phyloP scores from a whole-genome alignment of 2,113 vertebrate genomes.

The Cariama cristata region DNA sequence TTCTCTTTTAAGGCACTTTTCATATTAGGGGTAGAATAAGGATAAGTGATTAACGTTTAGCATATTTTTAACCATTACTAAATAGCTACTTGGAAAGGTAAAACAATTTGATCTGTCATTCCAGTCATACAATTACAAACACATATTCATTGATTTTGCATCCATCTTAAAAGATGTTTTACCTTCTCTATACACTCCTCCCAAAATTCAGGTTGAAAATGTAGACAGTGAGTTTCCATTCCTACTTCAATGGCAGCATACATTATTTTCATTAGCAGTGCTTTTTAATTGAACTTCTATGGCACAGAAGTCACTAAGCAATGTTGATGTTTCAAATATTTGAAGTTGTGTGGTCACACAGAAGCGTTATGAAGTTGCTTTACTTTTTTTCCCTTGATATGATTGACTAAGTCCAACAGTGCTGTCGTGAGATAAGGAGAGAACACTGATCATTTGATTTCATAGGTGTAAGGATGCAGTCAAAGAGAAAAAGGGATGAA shows the following conservation, averaged over 20 bases:
- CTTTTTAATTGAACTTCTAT: neutral
- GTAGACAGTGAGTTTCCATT: neutral
- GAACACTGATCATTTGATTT: neutral
- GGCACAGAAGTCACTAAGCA: neutral
- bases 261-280: neutral
- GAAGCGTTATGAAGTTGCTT: neutral
- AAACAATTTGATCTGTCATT: neutral
- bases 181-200: neutral
- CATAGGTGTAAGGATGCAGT: rapidly evolving
- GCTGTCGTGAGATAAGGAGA: neutral
- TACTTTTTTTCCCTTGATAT: neutral
- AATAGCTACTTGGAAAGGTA: neutral
- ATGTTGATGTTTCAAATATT: neutral
- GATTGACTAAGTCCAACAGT: neutral
- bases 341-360: neutral
- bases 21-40: neutral
- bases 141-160: neutral
- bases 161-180: neutral
- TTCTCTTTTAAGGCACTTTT: neutral
- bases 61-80: neutral
- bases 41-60: neutral
- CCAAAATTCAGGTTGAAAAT: neutral
- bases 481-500: neutral
- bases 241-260: neutral
- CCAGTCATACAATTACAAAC: neutral